phyloP scores from a whole-genome alignment of 2,888 invertebrate genomes.

The Clostera curtula region DNA sequence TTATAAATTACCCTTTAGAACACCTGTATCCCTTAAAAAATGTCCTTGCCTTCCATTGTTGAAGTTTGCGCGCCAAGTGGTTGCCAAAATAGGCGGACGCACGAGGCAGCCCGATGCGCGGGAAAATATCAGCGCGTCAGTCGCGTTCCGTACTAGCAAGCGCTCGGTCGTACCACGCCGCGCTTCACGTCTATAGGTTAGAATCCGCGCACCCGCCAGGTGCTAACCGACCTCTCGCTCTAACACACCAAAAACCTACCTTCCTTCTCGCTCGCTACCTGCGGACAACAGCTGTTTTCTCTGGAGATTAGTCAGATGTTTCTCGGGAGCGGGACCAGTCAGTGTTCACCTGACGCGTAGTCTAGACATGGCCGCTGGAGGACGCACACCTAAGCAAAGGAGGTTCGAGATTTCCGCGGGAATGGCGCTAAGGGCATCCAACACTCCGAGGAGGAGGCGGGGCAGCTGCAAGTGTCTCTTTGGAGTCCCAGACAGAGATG shows the following conservation, averaged over 20 bases:
- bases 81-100: constrained; percentile 63
- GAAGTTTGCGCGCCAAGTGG: constrained; percentile 70
- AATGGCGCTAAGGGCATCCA: constrained; percentile 52
- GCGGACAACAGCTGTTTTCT: constrained; percentile 71
- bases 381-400: constrained; percentile 66
- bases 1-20: constrained; percentile 38
- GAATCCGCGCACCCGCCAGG: constrained; percentile 70
- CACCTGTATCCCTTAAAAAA: constrained; percentile 69
- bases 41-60: constrained; percentile 68
- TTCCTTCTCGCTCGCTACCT: constrained; percentile 52
- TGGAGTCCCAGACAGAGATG: constrained; percentile 74
- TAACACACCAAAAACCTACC: constrained; percentile 30
- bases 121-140: constrained; percentile 53
- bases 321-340: constrained; percentile 66
- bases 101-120: constrained; percentile 51
- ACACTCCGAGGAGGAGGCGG: constrained; percentile 54
- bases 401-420: constrained; percentile 53
- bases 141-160: no score
- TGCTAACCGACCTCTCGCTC: constrained; percentile 54
- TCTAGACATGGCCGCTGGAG: constrained; percentile 59
- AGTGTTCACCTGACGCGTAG: constrained; percentile 60
- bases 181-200: constrained; percentile 53
- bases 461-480: constrained; percentile 76
- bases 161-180: constrained; percentile 39
- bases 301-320: constrained; percentile 74